Conservation (phyloP, 2,797 vertebrate species). For the Oreonectes daqikongensis region DNA sequence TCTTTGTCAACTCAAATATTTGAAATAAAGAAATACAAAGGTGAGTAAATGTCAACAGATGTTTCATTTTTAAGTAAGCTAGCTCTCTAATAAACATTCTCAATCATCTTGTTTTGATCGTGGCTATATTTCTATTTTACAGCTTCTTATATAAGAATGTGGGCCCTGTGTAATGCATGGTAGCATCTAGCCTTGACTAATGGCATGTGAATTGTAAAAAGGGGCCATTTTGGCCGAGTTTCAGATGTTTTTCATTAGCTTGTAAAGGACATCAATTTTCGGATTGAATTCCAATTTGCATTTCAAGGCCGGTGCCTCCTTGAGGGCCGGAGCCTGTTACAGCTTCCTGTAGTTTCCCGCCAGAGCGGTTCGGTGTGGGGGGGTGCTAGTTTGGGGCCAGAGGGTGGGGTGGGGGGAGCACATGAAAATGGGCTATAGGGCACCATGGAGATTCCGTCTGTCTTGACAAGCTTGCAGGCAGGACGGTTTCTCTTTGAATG, state of each 20-base stretch:
- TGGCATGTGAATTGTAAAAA: conserved; percentile 50
- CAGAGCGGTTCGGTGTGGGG: conserved; percentile 23
- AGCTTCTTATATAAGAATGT: conserved; percentile 25
- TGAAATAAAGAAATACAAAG: too few relatives aligned
- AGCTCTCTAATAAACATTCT: not conserved
- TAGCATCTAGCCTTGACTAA: conserved; percentile 49
- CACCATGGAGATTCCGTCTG: conserved; percentile 58
- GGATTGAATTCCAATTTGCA: conserved; percentile 61
- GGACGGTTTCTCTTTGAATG: conserved; percentile 57
- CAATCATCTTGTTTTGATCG: not conserved
- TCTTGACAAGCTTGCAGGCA: conserved; percentile 51
- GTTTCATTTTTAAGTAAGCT: not conserved
- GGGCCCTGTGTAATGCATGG: not conserved
- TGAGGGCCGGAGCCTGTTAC: conserved; percentile 53
- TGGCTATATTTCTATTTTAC: conserved; percentile 10
- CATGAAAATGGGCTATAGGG: conserved; percentile 51
- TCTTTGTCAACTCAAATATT: too few relatives aligned
- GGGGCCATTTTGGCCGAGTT: conserved; percentile 50
- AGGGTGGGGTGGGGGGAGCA: conserved; percentile 37
- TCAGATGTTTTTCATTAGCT: conserved; percentile 61
- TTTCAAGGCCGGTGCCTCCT: conserved; percentile 57
- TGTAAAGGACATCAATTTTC: conserved; percentile 56
- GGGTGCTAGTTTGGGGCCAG: conserved; percentile 28
- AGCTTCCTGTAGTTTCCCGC: conserved; percentile 61
- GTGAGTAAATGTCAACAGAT: not conserved